These are phyloP conservation scores for Triplophysa dalaica DNA, from an alignment of 2,113 vertebrate species.

Conservation along the genomic window DNA sequence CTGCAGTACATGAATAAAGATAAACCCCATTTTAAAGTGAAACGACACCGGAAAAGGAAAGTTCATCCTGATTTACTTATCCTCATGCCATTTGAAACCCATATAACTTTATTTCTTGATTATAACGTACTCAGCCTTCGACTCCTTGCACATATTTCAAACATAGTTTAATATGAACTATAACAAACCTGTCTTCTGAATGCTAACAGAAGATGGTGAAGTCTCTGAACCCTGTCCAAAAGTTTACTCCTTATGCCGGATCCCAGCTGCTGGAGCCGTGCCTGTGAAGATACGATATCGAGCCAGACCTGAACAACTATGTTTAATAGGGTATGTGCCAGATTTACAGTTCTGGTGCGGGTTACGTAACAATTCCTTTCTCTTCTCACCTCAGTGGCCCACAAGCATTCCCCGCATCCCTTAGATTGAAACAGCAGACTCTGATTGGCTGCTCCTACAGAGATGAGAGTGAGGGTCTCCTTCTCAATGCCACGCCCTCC, in stretches of 20 bases:
- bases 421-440: conserved; percentile 69
- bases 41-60: too few relatives aligned
- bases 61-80: too few relatives aligned
- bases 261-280: conserved; percentile 65
- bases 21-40: too few relatives aligned
- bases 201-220: conserved; percentile 67
- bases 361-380: neutral
- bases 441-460: conserved; percentile 67
- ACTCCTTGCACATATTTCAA: neutral
- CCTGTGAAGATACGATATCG: conserved; percentile 60
- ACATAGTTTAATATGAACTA: neutral
- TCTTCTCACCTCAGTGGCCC: conserved; percentile 63
- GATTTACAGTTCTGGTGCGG: conserved; percentile 7
- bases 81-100: neutral
- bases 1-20: neutral
- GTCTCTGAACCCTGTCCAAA: conserved; percentile 66
- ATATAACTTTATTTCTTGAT: too few relatives aligned
- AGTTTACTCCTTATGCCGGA: conserved; percentile 68
- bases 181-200: conserved; percentile 69
- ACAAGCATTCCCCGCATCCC: conserved; percentile 68
- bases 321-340: neutral
- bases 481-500: conserved; percentile 47
- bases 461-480: conserved; percentile 65
- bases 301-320: conserved; percentile 10
- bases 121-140: too few relatives aligned